Conservation (phyloP, 2,888 invertebrate genomes). For the Cephonodes hylas region DNA sequence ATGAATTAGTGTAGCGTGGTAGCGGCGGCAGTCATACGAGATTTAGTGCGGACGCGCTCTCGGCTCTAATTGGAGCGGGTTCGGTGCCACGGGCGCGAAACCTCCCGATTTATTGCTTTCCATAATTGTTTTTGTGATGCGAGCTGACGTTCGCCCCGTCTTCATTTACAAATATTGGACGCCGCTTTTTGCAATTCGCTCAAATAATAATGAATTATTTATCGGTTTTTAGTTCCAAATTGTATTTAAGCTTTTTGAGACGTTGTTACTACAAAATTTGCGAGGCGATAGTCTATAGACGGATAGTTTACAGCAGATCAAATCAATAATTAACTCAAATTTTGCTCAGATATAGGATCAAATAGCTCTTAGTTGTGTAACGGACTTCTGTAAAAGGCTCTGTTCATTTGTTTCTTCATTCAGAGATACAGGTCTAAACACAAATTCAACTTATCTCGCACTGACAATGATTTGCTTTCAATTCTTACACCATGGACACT, state of each 20-base stretch:
- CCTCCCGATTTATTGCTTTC: constrained; percentile 72
- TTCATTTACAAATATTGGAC: constrained; percentile 6
- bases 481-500: constrained; percentile 4
- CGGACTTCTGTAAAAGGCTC: not conserved
- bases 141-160: not conserved
- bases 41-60: constrained; percentile 72
- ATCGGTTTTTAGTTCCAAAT: too few species aligned
- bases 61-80: constrained; percentile 75
- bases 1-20: constrained; percentile 80
- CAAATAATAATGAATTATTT: not conserved
- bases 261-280: too few species aligned
- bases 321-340: too few species aligned
- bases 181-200: not conserved
- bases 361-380: not conserved
- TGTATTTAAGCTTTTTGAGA: too few species aligned
- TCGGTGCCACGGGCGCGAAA: constrained; percentile 72
- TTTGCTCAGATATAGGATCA: not conserved
- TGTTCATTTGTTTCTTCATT: not conserved
- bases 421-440: not conserved
- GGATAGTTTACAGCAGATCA: too few species aligned
- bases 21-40: constrained; percentile 55
- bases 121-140: constrained; percentile 72
- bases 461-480: constrained; percentile 12
- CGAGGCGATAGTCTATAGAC: too few species aligned
- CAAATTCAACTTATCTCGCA: not conserved